Evolutionary conservation across 1,140 invertebrate genomes (phyloP).

Genomic region (Trichonephila clavata): DNA sequence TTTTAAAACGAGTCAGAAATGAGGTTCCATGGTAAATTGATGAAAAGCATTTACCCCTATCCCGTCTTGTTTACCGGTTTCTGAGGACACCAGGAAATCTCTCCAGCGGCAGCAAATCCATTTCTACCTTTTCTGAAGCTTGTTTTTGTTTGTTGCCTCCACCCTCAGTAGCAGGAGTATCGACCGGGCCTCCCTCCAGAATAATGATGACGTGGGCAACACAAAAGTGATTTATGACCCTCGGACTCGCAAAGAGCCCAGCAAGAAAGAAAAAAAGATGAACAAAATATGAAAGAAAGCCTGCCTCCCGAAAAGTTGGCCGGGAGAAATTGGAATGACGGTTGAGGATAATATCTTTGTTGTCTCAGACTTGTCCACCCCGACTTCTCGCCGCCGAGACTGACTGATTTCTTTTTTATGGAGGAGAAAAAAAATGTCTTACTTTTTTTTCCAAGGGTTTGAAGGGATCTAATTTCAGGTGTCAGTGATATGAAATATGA

Average conservation of each 20-base stretch:
- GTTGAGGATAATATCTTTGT: constrained; percentile 68
- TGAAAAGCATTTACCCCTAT: too few relatives aligned
- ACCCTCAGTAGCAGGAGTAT: background rate
- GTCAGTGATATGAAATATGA: constrained; percentile 43
- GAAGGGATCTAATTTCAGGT: constrained; percentile 46
- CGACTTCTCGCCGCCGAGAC: constrained; percentile 55
- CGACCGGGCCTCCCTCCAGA: constrained; percentile 12
- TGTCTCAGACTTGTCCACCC: constrained; percentile 57
- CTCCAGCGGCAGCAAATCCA: constrained; percentile 37
- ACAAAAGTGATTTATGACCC: constrained; percentile 69
- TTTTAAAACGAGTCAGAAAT: too few relatives aligned
- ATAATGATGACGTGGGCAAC: constrained; percentile 69
- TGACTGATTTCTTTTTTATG: background rate
- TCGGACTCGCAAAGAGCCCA: constrained; percentile 44
- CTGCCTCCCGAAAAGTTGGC: constrained; percentile 5
- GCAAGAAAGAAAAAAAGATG: background rate
- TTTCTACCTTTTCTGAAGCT: constrained; percentile 38
- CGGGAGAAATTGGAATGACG: constrained; percentile 48
- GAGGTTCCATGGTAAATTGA: too few relatives aligned
- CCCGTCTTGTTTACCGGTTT: constrained; percentile 36
- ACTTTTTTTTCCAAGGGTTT: background rate
- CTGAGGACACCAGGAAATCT: constrained; percentile 6
- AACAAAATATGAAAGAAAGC: background rate
- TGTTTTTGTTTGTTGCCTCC: constrained; percentile 24
- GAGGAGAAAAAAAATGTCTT: background rate